Evolutionary conservation across 2,888 invertebrate genomes (phyloP), one percentile per base, ranked within the genome.

Genomic region (Auanema freiburgensis): DNA sequence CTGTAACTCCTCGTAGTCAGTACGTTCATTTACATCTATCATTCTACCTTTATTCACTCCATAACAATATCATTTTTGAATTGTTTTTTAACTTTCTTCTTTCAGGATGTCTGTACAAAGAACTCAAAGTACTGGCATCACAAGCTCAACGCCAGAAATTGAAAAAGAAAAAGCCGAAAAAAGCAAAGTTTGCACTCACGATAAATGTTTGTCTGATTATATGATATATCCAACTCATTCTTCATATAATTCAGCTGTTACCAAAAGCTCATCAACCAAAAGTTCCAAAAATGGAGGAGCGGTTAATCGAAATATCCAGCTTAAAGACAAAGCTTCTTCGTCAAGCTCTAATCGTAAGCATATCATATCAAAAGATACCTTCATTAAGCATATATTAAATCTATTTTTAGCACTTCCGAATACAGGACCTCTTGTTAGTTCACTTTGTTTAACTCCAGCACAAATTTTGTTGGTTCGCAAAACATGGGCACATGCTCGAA

Each of bases 381-480:
- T 16, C 8, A 46, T 33, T 33, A 33, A 5, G 8, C 8, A 52
- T 52, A 52, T 21, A 52, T 18, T 52, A 53, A 2, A 21, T 23
- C 16, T 16, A 49, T 14, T 18, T 64, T 62, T 18, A 61, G 65
- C 65, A 10, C 51, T 61, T 16, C 61, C 56, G 5, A 52, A 55
- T 50, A 53, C 56, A 43, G 63, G 66, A 16, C 63, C 61, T 42
- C 55, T 61, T 41, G 49, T 40, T 49, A 56, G 53, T 24, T 58
- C 55, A 23, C 62, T 74, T 11, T 66, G 68, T 57, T 58, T 74
- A n/a, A 71, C 74, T 5, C 53, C 62, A 24, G 66, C 71, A 4
- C 74, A 74, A 62, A 74, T 74, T 11, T 18, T 74, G 11, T 67
- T 74, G 41, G 71, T 74, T 0, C 63, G 74, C 16, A 71, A 71